Base-by-base conservation (phyloP, 2,888 invertebrate genomes). In the Drosophila incognita region DNA sequence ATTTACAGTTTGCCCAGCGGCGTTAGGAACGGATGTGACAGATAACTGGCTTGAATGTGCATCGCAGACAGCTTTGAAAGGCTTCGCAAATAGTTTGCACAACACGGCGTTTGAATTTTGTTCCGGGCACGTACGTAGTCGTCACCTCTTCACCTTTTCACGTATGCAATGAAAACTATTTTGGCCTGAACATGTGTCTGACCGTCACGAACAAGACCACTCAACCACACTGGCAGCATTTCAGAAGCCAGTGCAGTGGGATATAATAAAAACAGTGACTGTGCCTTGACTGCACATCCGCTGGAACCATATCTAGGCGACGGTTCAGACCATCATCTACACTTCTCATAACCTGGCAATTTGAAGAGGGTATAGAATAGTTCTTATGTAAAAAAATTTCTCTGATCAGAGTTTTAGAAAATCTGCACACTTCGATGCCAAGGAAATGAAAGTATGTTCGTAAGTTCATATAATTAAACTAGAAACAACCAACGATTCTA, bases 241-340 rank as follows among this genome's bases (percentile, higher is more conserved):
- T 33, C 21, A 13, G 7, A 7, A 2, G 15, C 15, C 24, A 36
- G 13, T 18, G 13, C 38, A 48, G 10, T 24, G 60, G 60, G 29
- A 24, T 35, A 53, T 18, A 57, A 33, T 38, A 31, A 38, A 58
- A 10, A 61, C 71, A 71, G 76, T 76, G 76, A 57, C 76, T 76
- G 42, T 29, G 72, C 71, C 61, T 64, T 76, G 71, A 76, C 71
- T 76, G 60, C 71, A 71, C 59, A 56, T 35, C 36, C 31, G 38
- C 18, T 42, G 29, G 36, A 38, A 24, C 24, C 33, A 11, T 36
- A 61, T 60, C 49, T 27, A 21, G 38, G 8, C 3, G 15, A 49
- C n/a, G 31, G 48, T 42, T 56, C 8, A 15, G n/a, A 35, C 33
- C 57, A 33, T 29, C 33, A n/a, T 21, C 21, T 2, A 13, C 29